Conservation (phyloP, 1,140 invertebrate species). For the Aphelenchoides besseyi region DNA sequence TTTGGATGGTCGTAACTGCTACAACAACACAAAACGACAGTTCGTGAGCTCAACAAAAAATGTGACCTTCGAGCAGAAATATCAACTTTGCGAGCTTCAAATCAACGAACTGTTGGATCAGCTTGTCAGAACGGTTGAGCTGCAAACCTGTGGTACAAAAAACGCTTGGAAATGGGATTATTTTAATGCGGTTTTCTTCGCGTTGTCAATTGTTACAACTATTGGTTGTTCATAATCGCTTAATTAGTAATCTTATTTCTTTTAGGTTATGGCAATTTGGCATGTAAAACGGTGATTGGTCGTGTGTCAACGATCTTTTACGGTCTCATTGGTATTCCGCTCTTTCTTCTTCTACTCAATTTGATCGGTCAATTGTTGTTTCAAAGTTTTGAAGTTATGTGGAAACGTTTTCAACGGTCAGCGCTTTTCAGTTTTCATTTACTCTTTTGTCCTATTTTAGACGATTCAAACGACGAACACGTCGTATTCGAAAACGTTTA, state of each 20-base stretch:
- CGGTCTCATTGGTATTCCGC: slow-evolving; percentile 24
- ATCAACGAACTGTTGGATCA: not conserved
- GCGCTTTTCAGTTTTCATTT: slow-evolving; percentile 9
- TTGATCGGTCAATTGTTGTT: slow-evolving; percentile 26
- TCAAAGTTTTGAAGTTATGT: slow-evolving; percentile 9
- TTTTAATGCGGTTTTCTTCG: slow-evolving; percentile 36
- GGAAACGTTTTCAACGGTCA: slow-evolving; percentile 16
- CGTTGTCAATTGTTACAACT: slow-evolving; percentile 27
- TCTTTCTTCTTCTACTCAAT: slow-evolving; percentile 25
- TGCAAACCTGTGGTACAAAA: slow-evolving; percentile 3
- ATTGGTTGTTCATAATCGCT: slow-evolving; percentile 24
- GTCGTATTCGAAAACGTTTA: slow-evolving; percentile 14
- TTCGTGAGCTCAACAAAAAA: no score
- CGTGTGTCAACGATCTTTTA: slow-evolving; percentile 29
- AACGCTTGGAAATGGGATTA: slow-evolving; percentile 31
- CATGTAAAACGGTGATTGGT: slow-evolving; percentile 23
- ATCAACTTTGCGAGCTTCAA: no score
- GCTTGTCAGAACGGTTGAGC: slow-evolving; percentile 1
- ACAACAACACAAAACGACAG: no score
- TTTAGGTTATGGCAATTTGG: slow-evolving; percentile 33
- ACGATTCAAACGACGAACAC: slow-evolving; percentile 7
- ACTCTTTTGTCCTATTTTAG: slow-evolving; percentile 21
- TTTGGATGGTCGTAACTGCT: no score
- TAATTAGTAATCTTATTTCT: not conserved
- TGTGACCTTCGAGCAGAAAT: no score